Evolutionary conservation across 2,113 vertebrate genomes (phyloP), one percentile per base, ranked within the genome.

Genomic region (Ptilonorhynchus violaceus): DNA sequence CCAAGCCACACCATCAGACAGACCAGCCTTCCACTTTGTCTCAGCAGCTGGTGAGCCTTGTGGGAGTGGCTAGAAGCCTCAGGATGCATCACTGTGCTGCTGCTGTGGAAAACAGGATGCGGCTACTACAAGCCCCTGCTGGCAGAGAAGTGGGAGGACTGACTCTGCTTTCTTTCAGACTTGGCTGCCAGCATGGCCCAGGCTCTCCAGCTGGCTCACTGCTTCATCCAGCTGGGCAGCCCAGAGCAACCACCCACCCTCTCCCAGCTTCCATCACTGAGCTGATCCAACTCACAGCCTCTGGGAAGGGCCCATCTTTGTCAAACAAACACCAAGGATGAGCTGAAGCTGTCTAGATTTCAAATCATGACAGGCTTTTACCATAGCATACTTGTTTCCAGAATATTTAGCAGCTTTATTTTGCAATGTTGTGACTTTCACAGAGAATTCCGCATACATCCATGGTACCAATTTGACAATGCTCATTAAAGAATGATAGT

Each of bases 361-460:
- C 60, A 56, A 89, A 67, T 30, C 9, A 2, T n/a, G 47, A 56
- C 28, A 46, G n/a, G 46, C 7, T 78, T 67, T 85, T 28, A 85
- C 77, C 44, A 20, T 15, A 64, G 53, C 28, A n/a, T 30, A 27
- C 22, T 31, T 30, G 28, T 47, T 59, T 80, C 44, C 56, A 88
- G 75, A 66, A 21, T 64, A 60, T 24, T 59, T 53, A 88, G 78
- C 56, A 67, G n/a, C 42, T 95, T 97, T 97, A 97, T 96, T 97
- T 72, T 84, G 77, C 62, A 37, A 3, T 56, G 30, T 68, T 88
- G 72, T 92, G 72, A 66, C 33, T 50, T 90, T 88, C 59, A 67
- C n/a, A 53, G 63, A 92, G 41, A 92, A 96, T 82, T 88, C 68
- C 2, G 4, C 11, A 2, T 41, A 63, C 58, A 47, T 87, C 77